Evolutionary conservation across 2,888 invertebrate genomes (phyloP), one percentile per base, ranked within the genome.

Genomic region (Teleiodes luculella): DNA sequence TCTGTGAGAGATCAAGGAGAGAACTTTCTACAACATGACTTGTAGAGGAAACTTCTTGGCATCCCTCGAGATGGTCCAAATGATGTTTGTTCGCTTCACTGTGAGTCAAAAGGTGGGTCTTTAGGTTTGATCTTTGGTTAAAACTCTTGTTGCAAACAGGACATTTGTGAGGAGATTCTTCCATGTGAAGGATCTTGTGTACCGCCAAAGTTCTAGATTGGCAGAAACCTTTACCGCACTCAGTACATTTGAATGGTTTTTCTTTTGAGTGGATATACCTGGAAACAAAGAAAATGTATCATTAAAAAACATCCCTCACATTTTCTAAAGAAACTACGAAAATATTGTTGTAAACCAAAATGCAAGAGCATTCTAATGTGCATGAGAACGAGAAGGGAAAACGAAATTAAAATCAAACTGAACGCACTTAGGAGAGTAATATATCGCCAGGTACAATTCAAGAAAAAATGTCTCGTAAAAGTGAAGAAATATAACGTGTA

Each of bases 181-280:
- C 97, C 92, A 96, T 92, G 78, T 98, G 98, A 30, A 97, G 92
- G 62, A 97, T 96, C 82, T 96, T 96, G 89, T 99, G 99, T 1
- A 98, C 98, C 1, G 98, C 97, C 64, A 99, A 89, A 0, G 99
- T 99, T 50, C 99, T 92, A 18, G 97, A 96, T 78, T 99, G 99
- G 80, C 99, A 99, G 86, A 99, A 99, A 4, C 99, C 99, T 86
- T 99, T 99, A 43, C 98, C 98, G 81, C 99, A 99, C 69, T 98
- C 96, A 3, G 92, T 93, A 83, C 99, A 99, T 77, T 98, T 98
- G 90, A 98, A 99, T 0, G 99, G 99, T 81, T 99, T 99, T 85
- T 98, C 98, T 78, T 98, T 98, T 63, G 97, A 97, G 88, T 99
- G 99, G 63, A 98, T 99, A 88, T 98, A 99, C 78, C 97, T 97